Evolutionary conservation across 2,113 vertebrate genomes (phyloP).

Genomic region (Clarias magur): DNA sequence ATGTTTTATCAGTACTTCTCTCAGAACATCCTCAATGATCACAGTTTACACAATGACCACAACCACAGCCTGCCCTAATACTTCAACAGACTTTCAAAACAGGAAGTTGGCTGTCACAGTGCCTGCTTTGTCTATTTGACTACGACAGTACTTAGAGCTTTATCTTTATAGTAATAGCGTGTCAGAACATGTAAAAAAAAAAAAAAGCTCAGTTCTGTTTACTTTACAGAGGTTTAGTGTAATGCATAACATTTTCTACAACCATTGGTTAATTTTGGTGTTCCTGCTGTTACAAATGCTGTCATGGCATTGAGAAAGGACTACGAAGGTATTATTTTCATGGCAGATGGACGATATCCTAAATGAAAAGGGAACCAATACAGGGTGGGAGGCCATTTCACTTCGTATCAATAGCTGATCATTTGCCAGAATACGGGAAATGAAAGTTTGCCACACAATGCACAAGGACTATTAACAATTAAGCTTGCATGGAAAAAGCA

Average conservation of each 20-base stretch:
- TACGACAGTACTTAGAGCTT: neutral
- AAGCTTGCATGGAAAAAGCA: neutral
- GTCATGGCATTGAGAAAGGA: neutral
- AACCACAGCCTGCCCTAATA: neutral
- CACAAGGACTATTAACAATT: slow-evolving; percentile 18
- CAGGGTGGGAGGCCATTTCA: slow-evolving; percentile 24
- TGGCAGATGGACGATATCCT: slow-evolving; percentile 29
- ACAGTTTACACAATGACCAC: neutral
- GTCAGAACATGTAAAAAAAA: neutral
- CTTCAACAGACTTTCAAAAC: slow-evolving; percentile 40
- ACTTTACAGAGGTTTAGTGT: neutral
- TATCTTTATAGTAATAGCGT: neutral
- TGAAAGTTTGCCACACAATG: neutral
- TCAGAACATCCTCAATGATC: neutral
- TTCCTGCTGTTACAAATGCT: neutral
- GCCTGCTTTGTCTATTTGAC: neutral
- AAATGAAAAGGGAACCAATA: slow-evolving; percentile 32
- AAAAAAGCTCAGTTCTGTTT: neutral
- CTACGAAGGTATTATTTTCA: slow-evolving; percentile 13
- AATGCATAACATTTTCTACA: neutral
- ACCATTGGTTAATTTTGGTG: neutral
- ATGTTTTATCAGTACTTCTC: neutral
- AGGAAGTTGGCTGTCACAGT: slow-evolving; percentile 31
- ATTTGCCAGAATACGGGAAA: slow-evolving; percentile 13
- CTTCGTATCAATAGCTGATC: slow-evolving; percentile 10